Percentiles rank a stretch among this genome's conserved stretches.
These are phyloP conservation scores for Gryllus bimaculatus DNA, from an alignment of 1,140 invertebrate species.

Conservation along the genomic window DNA sequence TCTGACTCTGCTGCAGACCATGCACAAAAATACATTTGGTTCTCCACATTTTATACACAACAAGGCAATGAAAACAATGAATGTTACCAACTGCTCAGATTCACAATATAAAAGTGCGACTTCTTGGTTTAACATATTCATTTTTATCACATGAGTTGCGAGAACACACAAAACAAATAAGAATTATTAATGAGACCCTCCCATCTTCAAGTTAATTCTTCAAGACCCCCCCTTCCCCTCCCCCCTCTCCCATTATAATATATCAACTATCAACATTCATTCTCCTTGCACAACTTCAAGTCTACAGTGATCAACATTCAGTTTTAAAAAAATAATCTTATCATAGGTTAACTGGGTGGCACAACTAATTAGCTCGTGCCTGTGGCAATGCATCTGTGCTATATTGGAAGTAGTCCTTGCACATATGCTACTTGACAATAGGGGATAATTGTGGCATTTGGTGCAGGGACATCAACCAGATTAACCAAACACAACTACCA, in stretches of 20 bases:
- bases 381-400: background rate
- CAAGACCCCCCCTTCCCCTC: too few species aligned
- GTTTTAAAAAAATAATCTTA: background rate
- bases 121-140: too few species aligned
- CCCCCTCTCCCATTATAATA: too few species aligned
- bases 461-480: background rate
- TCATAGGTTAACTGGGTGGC: too few species aligned
- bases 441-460: background rate
- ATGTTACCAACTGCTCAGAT: background rate
- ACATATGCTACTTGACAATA: background rate
- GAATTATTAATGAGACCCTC: too few species aligned
- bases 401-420: background rate
- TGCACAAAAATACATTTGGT: too few species aligned
- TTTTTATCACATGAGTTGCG: too few species aligned
- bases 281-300: background rate
- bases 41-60: background rate
- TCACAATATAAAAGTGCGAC: too few species aligned
- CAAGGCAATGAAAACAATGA: background rate
- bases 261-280: background rate
- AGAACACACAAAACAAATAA: too few species aligned
- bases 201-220: too few species aligned
- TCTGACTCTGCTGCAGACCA: too few species aligned
- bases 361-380: too few species aligned
- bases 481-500: background rate
- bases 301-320: background rate